Evolutionary conservation across 1,140 invertebrate genomes (phyloP).

Genomic region (Bombus polaris): DNA sequence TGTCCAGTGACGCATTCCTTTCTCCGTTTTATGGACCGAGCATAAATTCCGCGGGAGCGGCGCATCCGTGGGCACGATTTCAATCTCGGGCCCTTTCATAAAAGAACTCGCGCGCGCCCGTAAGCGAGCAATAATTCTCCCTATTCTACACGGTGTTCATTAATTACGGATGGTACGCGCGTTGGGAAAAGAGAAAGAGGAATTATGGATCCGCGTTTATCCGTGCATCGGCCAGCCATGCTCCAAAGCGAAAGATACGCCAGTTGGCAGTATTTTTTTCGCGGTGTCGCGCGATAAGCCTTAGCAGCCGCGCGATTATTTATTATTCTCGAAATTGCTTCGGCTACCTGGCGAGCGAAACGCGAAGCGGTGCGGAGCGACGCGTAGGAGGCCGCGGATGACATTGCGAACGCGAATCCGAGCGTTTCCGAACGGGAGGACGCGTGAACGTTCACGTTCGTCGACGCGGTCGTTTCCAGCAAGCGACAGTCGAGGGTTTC

Average conservation of each 20-base stretch:
- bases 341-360: neutral
- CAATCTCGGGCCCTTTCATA: conserved; percentile 69
- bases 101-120: conserved; percentile 73
- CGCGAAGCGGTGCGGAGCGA: neutral
- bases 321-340: conserved; percentile 56
- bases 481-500: conserved; percentile 21
- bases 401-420: neutral
- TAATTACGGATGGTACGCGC: conserved; percentile 72
- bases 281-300: conserved; percentile 55
- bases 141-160: conserved; percentile 78
- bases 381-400: neutral
- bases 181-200: conserved; percentile 71
- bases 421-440: neutral
- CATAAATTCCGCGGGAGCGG: conserved; percentile 59
- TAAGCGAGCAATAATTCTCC: conserved; percentile 77
- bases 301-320: conserved; percentile 53
- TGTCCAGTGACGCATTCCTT: conserved; percentile 63
- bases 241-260: conserved; percentile 58
- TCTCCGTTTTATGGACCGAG: conserved; percentile 60
- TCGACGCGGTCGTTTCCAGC: neutral
- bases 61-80: conserved; percentile 65
- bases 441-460: neutral
- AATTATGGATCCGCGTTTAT: conserved; percentile 78
- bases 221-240: conserved; percentile 68
- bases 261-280: conserved; percentile 46